These are phyloP conservation scores for Pachliopta kotzebuea DNA, from an alignment of 2,888 invertebrate genomes.

Conservation along the genomic window DNA sequence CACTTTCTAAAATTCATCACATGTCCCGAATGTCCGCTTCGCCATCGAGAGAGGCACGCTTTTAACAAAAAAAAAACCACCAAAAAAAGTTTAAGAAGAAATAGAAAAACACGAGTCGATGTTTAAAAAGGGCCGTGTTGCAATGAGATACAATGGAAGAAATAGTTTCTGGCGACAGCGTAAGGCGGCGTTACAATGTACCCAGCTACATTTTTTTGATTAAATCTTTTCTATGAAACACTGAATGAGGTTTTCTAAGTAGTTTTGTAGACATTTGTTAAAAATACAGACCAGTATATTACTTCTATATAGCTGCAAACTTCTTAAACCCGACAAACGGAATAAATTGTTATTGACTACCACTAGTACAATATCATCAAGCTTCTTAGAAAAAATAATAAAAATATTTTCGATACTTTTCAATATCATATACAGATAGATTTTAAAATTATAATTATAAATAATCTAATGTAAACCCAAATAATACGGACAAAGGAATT, in stretches of 20 bases:
- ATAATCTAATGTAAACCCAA: constrained; percentile 62
- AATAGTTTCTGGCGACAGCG: constrained; percentile 66
- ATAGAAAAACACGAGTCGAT: constrained; percentile 54
- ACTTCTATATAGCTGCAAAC: too few relatives aligned
- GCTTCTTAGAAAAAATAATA: neutral
- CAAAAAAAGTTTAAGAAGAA: constrained; percentile 47
- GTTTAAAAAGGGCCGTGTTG: constrained; percentile 65
- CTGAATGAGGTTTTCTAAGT: constrained; percentile 17
- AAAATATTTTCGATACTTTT: neutral
- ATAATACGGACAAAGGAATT: constrained; percentile 62
- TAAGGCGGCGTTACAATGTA: constrained; percentile 47
- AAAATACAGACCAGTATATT: too few relatives aligned
- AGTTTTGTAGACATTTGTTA: too few relatives aligned
- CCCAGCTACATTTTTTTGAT: constrained; percentile 38
- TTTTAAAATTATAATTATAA: constrained; percentile 34
- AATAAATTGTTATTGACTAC: too few relatives aligned
- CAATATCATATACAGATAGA: neutral
- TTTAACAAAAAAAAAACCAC: constrained; percentile 58
- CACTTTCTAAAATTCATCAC: constrained; percentile 75
- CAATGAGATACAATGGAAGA: constrained; percentile 63
- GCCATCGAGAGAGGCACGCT: constrained; percentile 61
- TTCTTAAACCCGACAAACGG: too few relatives aligned
- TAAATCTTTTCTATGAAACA: constrained; percentile 31
- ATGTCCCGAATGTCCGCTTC: constrained; percentile 52
- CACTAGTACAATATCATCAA: too few relatives aligned